Base-by-base conservation (phyloP, 2,888 invertebrate species). In the Ectemnius lituratus region DNA sequence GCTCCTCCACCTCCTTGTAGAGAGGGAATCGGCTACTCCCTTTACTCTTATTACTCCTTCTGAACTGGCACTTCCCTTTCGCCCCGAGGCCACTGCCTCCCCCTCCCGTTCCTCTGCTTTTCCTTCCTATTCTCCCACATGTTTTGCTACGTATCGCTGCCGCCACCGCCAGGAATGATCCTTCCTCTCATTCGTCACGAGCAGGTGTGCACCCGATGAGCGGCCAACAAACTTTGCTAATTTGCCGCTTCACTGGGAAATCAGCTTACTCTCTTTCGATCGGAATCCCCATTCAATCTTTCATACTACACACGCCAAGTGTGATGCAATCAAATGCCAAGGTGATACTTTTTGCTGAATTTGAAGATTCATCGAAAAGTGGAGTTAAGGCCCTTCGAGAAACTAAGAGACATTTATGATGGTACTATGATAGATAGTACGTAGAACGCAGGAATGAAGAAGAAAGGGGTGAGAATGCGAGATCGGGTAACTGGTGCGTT, bases 161-260 rank as follows among this genome's bases (percentile, higher is more conserved):
- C 45, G 66, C 52, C 65, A 45, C 65, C 73, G 75, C 72, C 66
- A 18, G 52, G 72, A 77, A 79, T 65, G 79, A 82, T 77, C 71
- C 73, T 75, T 75, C 77, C 71, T 71, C 75, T 75, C 77, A 69
- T 80, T 75, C 83, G 80, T 77, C 77, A 77, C 71, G 73, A 77
- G 76, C 79, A 82, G 81, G 77, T 81, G 81, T 76, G 63, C 70
- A 47, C 63, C 70, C 67, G 77, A 81, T 75, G 73, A 75, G 77
- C 8, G 37, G 14, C 73, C 72, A 82, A 79, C 70, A 74, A 57
- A 52, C 73, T 59, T 69, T 67, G 70, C 70, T 68, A 27, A 71
- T 66, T 37, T 63, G 70, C 14, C 52, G 52, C 16, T 73, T 70
- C 67, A 62, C 59, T 62, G 45, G 73, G 75, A 82, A 79, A 82